Evolutionary conservation across 2,113 vertebrate genomes (phyloP).

Genomic region (Crotalus viridis): DNA sequence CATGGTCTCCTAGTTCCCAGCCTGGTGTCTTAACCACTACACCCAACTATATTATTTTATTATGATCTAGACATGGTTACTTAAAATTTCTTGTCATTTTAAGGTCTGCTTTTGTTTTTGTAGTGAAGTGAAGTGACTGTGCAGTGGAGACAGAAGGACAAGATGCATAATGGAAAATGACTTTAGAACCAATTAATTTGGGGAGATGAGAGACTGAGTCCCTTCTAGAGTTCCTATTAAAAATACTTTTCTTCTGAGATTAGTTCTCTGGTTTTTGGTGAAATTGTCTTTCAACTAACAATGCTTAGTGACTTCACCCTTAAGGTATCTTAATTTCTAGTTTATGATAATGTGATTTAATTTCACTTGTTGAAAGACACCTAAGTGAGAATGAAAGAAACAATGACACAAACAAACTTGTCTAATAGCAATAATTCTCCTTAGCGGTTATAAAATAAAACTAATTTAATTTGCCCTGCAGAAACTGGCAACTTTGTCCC

Average conservation of each 20-base stretch:
- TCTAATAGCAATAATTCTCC: background rate
- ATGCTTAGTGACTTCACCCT: background rate
- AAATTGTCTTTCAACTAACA: background rate
- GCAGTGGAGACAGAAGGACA: background rate
- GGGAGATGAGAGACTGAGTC: background rate
- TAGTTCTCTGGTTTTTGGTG: background rate
- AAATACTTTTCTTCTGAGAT: background rate
- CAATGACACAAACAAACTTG: background rate
- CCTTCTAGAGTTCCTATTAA: background rate
- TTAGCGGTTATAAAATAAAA: background rate
- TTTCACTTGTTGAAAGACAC: background rate
- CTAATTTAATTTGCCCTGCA: background rate
- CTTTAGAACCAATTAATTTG: background rate
- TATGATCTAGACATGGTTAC: background rate
- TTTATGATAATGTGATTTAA: background rate
- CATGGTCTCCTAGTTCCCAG: background rate
- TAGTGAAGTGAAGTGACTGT: background rate
- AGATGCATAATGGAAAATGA: background rate
- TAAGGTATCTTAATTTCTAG: background rate
- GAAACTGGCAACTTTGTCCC: background rate
- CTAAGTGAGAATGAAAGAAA: background rate
- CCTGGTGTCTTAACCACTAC: background rate
- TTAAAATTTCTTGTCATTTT: background rate
- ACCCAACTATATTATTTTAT: background rate
- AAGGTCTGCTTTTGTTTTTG: background rate